Base-by-base conservation (phyloP, 2,888 invertebrate species). In the Ormyrus rosae region DNA sequence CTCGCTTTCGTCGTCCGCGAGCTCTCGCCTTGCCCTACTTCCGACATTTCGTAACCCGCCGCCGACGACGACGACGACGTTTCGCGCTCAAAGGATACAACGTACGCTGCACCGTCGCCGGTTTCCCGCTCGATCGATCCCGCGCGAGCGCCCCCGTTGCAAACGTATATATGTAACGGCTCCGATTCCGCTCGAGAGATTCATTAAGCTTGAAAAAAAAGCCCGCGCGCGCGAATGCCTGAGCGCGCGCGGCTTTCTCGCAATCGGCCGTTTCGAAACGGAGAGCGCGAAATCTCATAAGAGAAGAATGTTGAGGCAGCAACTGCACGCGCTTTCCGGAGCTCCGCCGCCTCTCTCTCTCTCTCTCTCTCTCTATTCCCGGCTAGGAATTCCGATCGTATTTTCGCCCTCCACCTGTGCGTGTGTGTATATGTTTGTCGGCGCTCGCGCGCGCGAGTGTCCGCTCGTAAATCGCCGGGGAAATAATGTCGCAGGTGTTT, bases 271-370 rank as follows among this genome's bases (percentile, higher is more conserved):
- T 77, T 77, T 69, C 71, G 65, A 71, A 65, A 71, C 50, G 19
- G 19, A n/a, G 55, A 60, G 67, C 71, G 80, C 64, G 80, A 80
- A 80, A 80, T 80, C 80, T 80, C 80, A 77, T 68, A 72, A 77
- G 56, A 19, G 67, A 73, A 68, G 68, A 80, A 80, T 65, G 78
- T 48, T 34, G 13, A n/a, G n/a, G 65, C 64, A 13, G 65, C 50
- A 34, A 13, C 13, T n/a, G 50, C 50, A 8, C 53, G 45, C 55
- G 8, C 55, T 5, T n/a, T 8, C 45, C 11, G 45, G 34, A 11
- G 46, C 61, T 61, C 13, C 10, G 51, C 51, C 45, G 65, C 50
- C 70, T 13, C 70, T 63, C 53, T 50, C 34, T 34, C 34, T 34
- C 34, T 34, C 34, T 1, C 34, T 34, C 34, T 34, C 34, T 2